Base-by-base conservation (phyloP, 2,797 vertebrate species). In the Sebastes nivosus region DNA sequence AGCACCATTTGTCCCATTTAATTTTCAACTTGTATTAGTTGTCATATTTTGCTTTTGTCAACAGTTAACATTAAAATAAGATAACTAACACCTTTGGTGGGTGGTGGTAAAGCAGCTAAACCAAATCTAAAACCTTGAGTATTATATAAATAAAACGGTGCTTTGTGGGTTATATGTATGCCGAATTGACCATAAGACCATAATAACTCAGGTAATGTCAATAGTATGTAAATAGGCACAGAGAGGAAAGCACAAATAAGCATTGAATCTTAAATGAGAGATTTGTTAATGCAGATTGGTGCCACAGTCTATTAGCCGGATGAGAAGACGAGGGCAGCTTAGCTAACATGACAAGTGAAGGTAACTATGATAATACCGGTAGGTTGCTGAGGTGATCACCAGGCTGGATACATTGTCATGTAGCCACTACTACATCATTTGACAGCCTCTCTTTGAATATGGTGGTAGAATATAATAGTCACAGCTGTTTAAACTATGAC, bases 331-430 rank as follows among this genome's bases (percentile, higher is more conserved):
- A 65, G 57, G 27, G 8, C 46, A 72, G 55, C 2, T 73, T 25
- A 74, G 87, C 84, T 84, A 81, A 46, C 27, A 9, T 38, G 18
- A 63, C 10, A 60, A 3, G 72, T 77, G 68, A 85, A 67, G 87
- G 74, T 84, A 88, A 86, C 77, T 16, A 69, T 16, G 0, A 80
- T 24, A 85, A 85, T 77, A 80, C 79, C 14, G 24, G 42, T 18
- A 16, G 32, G 32, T 13, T 72, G 30, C n/a, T n/a, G 5, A 54
- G 8, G n/a, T 30, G 73, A n/a, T 68, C 42, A 52, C 8, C 4
- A 25, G 25, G 8, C 22, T 20, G 9, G 10, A 67, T 64, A 8
- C 27, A 67, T 32, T 20, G 2, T 1, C 3, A 2, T 32, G 1
- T 32, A 50, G 24, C 5, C 18, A 12, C 5, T 70, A 1, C 3